Evolutionary conservation across 2,797 vertebrate species (phyloP), one percentile per base, ranked within the genome.

Genomic region (Hoplostethus mediterraneus): DNA sequence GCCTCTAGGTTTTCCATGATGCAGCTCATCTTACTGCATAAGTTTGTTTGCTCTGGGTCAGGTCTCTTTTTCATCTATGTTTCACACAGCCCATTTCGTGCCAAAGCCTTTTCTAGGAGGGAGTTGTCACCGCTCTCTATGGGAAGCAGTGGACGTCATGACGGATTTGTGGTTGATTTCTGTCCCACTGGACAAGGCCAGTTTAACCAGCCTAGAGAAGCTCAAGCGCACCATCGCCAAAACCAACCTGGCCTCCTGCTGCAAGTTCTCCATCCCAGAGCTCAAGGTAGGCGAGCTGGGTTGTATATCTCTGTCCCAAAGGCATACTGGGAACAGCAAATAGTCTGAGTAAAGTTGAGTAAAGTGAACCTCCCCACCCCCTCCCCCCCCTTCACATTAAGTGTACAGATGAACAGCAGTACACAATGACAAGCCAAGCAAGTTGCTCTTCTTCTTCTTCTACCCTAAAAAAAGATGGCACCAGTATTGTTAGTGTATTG

Each of bases 121-220:
- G 38, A 40, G 9, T 5, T 48, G 38, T 56, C 75, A 45, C 6
- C 2, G 48, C 25, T 56, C 42, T 79, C 58, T 77, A 77, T 69
- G 73, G 75, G 66, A 82, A 75, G 49, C 17, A 9, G 51, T 49
- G 30, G 42, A 55, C 79, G 73, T 92, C 90, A 98, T 97, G 97
- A 94, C 94, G 0, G 97, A 99, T 83, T 94, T 98, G 82, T 98
- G 96, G 97, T 82, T 99, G 72, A 97, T 99, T 91, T 97, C 98
- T 8, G 95, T 97, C 62, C 98, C 98, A 0, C 93, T 97, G 68
- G 98, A 99, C 89, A 96, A 97, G 90, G 93, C 94, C 70, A 99
- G 96, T 80, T 81, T 94, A 40, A 92, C 95, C 81, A 96, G 95
- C 1, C 87, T 97, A 84, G 97, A 98, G 67, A 96, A 96, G 79